Conservation (phyloP, 2,888 invertebrate genomes). For the Hemicrepidius hirtus region DNA sequence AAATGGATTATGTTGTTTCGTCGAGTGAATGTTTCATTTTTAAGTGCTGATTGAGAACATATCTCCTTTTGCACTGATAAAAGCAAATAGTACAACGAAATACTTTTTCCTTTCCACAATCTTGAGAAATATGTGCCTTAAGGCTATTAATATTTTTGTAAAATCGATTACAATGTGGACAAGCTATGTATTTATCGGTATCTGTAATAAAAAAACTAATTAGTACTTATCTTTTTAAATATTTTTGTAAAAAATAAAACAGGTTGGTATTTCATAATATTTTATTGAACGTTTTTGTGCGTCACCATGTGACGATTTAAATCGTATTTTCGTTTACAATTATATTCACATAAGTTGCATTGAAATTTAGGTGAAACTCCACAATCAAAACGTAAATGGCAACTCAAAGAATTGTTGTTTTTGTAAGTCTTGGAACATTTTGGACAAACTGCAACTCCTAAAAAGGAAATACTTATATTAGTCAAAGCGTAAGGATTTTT, state of each 20-base stretch:
- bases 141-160: conserved; percentile 60
- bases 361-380: conserved; percentile 17
- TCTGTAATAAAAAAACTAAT: not conserved
- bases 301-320: not conserved
- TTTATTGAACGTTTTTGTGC: not conserved
- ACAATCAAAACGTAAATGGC: conserved; percentile 2
- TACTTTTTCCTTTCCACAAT: conserved; percentile 66
- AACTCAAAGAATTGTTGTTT: not conserved
- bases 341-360: conserved; percentile 13
- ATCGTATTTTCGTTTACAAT: conserved; percentile 23
- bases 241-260: too few relatives aligned
- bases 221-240: too few relatives aligned
- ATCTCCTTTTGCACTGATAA: conserved; percentile 57
- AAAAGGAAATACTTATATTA: not conserved
- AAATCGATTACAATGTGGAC: conserved; percentile 58
- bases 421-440: not conserved
- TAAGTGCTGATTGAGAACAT: conserved; percentile 4
- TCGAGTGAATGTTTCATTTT: conserved; percentile 8
- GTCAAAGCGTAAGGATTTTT: too few relatives aligned
- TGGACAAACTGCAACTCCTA: not conserved
- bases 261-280: too few relatives aligned
- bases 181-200: conserved; percentile 23
- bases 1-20: too few relatives aligned
- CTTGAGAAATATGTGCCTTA: conserved; percentile 59
- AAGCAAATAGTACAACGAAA: conserved; percentile 59